A percentile compares a stretch with the other conserved stretches of the same genome.
Conservation (phyloP, 2,888 invertebrate species). For the Orchesellides sinensis region DNA sequence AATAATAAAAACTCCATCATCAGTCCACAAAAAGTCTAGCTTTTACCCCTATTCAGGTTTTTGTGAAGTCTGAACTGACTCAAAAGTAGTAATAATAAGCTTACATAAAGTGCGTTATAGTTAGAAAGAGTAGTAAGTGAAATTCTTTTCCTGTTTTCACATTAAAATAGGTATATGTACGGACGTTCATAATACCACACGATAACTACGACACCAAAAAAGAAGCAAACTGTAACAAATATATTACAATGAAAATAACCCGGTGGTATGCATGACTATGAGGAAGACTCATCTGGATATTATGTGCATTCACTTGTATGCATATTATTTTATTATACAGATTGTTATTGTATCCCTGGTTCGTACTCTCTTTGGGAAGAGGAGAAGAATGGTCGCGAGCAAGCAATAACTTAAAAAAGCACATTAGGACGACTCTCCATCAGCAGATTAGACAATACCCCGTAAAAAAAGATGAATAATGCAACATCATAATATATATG, state of each 20-base stretch:
- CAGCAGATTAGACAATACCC: constrained; percentile 65
- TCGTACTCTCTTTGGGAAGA: too few species aligned
- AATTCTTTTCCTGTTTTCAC: constrained; percentile 44
- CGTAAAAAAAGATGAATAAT: constrained; percentile 67
- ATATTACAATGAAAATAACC: constrained; percentile 14
- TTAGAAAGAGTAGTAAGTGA: constrained; percentile 36
- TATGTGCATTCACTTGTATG: constrained; percentile 39
- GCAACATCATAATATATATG: constrained; percentile 66
- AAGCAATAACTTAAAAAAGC: constrained; percentile 66
- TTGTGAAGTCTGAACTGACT: neutral
- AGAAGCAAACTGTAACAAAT: neutral
- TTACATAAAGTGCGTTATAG: constrained; percentile 10
- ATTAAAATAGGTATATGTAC: neutral
- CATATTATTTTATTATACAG: constrained; percentile 15
- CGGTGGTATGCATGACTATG: neutral
- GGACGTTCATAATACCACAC: neutral
- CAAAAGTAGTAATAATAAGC: constrained; percentile 23
- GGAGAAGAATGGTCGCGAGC: constrained; percentile 60
- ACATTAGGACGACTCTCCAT: constrained; percentile 62
- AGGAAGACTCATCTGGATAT: constrained; percentile 42
- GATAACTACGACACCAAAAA: constrained; percentile 12
- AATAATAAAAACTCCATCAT: constrained; percentile 55
- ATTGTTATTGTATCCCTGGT: neutral
- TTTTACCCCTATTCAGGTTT: constrained; percentile 58
- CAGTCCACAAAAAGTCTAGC: constrained; percentile 43